Conservation (phyloP, 1,140 invertebrate species). For the Prorops nasuta region DNA sequence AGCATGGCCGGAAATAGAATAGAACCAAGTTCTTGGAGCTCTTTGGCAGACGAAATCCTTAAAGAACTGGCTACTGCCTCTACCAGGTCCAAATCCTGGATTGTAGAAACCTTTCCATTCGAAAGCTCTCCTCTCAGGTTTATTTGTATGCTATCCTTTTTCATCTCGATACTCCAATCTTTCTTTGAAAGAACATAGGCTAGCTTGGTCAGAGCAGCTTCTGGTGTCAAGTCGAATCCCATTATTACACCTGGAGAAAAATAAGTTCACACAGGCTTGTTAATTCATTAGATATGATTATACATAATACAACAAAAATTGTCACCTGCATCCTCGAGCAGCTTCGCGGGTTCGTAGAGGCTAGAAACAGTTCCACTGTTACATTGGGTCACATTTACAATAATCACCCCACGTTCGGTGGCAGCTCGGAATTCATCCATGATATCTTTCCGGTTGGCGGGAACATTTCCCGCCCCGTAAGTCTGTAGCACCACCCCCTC, state of each 20-base stretch:
- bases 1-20: conserved; percentile 79
- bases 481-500: conserved; percentile 88
- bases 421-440: conserved; percentile 74
- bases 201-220: conserved; percentile 90
- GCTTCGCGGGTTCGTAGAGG: conserved; percentile 78
- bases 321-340: conserved; percentile 40
- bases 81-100: conserved; percentile 65
- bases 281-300: background rate
- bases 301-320: too few relatives aligned
- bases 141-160: conserved; percentile 76
- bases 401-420: conserved; percentile 76
- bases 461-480: conserved; percentile 92
- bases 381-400: conserved; percentile 94
- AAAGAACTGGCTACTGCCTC: conserved; percentile 68
- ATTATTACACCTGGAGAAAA: conserved; percentile 70
- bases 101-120: conserved; percentile 27
- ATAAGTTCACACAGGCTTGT: background rate
- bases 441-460: conserved; percentile 80
- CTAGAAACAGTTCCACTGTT: conserved; percentile 70
- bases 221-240: conserved; percentile 93
- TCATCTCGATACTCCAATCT: conserved; percentile 73
- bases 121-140: conserved; percentile 75
- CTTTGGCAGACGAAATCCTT: conserved; percentile 66
- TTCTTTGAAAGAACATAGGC: conserved; percentile 85
- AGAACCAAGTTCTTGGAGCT: conserved; percentile 68